Evolutionary conservation across 2,113 vertebrate genomes (phyloP), one percentile per base, ranked within the genome.

Genomic region (Cyanoderma ruficeps): DNA sequence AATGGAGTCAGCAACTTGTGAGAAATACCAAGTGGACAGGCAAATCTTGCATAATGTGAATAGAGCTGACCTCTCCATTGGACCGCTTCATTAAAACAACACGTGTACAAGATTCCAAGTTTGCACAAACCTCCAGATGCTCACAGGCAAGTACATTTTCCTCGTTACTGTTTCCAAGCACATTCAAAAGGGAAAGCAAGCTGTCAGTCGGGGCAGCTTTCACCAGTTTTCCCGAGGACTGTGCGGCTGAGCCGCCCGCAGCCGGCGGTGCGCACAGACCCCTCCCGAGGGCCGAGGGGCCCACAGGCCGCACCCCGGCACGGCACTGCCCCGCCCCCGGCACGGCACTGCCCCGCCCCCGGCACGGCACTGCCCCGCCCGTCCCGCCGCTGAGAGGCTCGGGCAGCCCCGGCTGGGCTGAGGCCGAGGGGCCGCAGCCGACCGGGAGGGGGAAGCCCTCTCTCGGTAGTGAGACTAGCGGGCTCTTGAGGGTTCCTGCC

Each of bases 1-100:
- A 35, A 19, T 24, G 57, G 21, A 13, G 13, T 7, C 31, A 15
- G 16, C 15, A 23, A 15, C 21, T 52, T 30, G 28, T n/a, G 18
- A 39, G 30, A 80, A 79, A n/a, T 7, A 64, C 15, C 37, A 23
- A 52, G 18, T 0, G 0, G 61, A 6, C 6, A 4, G 33, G 12
- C 8, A 31, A 37, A 10, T 31, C 39, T 25, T 23, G 24, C 30
- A 7, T 70, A 19, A 42, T 7, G 23, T 0, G 19, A 47, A 1
- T 1, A 44, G 15, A 27, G 7, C 1, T 12, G 35, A 59, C 39
- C 13, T 52, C 41, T 69, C 42, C 16, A 13, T 55, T 10, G 7
- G 2, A 42, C 21, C 1, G 3, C 30, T 31, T 7, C 16, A 20
- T 8, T 47, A 60, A 53, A 42, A 11, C 0, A 0, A 10, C 19